A percentile compares a stretch with the other conserved stretches of the same genome.
Conservation (phyloP, 1,140 invertebrate genomes). For the Kradibia gibbosae region DNA sequence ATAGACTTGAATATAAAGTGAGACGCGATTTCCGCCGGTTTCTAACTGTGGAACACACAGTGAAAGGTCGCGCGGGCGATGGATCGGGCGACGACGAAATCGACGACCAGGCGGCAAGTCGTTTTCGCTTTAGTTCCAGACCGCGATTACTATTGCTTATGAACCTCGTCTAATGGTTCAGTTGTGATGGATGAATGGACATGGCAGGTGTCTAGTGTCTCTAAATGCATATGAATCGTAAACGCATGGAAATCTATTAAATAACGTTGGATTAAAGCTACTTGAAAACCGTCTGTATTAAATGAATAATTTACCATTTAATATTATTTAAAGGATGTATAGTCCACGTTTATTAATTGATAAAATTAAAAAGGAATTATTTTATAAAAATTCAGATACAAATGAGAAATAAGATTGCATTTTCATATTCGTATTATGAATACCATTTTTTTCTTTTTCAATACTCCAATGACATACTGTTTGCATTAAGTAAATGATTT, state of each 20-base stretch:
- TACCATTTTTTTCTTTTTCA: neutral
- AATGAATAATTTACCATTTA: neutral
- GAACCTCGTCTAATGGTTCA: neutral
- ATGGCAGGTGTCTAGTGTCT: neutral
- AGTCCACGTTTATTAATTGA: neutral
- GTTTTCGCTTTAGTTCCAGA: neutral
- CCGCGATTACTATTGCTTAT: neutral
- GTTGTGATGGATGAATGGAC: neutral
- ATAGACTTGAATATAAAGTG: slow-evolving; percentile 35
- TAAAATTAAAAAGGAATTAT: neutral
- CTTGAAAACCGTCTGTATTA: neutral
- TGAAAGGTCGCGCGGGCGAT: neutral
- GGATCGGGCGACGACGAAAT: neutral
- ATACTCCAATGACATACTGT: neutral
- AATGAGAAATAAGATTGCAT: neutral
- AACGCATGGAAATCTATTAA: neutral
- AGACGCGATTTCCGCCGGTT: neutral
- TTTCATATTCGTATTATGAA: slow-evolving; percentile 20
- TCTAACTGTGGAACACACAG: neutral
- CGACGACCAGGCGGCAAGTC: neutral
- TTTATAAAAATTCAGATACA: slow-evolving; percentile 8
- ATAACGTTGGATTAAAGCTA: neutral
- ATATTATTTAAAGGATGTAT: neutral
- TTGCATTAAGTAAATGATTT: slow-evolving; percentile 17
- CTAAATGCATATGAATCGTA: neutral